Evolutionary conservation across 2,888 invertebrate genomes (phyloP).

Genomic region (Leptopterna dolabrata): DNA sequence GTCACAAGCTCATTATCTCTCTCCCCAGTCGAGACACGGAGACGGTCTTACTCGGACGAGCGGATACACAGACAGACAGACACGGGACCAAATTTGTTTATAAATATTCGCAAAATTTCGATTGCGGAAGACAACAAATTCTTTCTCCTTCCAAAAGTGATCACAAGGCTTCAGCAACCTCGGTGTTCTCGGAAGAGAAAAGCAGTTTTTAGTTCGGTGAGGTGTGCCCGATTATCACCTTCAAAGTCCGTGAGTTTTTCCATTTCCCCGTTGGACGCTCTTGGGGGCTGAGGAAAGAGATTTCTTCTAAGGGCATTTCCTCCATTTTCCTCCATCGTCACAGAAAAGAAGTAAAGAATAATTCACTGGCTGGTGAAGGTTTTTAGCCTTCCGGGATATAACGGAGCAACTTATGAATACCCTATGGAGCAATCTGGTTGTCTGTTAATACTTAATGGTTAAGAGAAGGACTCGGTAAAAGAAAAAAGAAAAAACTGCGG

Average conservation of each 20-base stretch:
- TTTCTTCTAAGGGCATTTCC: background rate
- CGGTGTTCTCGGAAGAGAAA: background rate
- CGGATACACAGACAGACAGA: no score
- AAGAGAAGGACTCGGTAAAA: background rate
- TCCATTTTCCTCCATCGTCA: background rate
- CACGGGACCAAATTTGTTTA: no score
- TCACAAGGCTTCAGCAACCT: no score
- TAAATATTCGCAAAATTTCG: no score
- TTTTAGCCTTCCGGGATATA: background rate
- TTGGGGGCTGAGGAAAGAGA: background rate
- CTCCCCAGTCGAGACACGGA: no score
- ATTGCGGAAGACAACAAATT: no score
- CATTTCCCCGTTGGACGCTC: background rate
- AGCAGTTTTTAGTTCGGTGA: no score
- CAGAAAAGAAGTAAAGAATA: background rate
- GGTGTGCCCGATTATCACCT: background rate
- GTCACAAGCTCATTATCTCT: no score
- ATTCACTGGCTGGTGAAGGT: background rate
- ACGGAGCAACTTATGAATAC: conserved; percentile 30
- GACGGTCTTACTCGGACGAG: no score
- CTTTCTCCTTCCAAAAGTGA: no score
- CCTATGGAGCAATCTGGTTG: conserved; percentile 20
- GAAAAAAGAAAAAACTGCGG: background rate
- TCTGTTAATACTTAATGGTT: conserved; percentile 37
- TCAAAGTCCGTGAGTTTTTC: background rate